Conservation (phyloP, 2,797 vertebrate species). For the Miichthys miiuy region DNA sequence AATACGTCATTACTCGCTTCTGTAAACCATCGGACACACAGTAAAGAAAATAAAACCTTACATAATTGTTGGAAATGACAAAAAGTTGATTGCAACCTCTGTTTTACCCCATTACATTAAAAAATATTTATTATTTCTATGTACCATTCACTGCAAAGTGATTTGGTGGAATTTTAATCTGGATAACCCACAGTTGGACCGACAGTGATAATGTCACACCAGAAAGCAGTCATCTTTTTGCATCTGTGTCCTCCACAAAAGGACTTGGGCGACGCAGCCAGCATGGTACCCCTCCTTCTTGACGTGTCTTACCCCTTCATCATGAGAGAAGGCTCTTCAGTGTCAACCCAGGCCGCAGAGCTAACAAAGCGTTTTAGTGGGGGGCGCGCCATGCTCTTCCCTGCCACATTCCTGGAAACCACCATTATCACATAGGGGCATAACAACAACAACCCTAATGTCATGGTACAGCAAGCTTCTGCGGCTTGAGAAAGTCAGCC, state of each 20-base stretch:
- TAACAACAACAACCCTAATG: constrained; percentile 58
- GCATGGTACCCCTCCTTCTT: constrained; percentile 28
- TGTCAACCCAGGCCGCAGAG: constrained; percentile 91
- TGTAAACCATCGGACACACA: too few relatives aligned
- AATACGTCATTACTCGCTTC: too few relatives aligned
- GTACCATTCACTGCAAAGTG: neutral
- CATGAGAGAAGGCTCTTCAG: constrained; percentile 84
- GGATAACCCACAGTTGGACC: neutral
- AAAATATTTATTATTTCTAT: neutral
- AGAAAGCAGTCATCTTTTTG: constrained; percentile 58
- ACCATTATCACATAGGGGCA: constrained; percentile 64
- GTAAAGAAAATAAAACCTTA: too few relatives aligned
- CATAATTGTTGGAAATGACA: neutral
- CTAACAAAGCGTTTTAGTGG: constrained; percentile 93
- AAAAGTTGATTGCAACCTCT: neutral
- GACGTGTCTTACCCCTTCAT: constrained; percentile 89
- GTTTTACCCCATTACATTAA: neutral
- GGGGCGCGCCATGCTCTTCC: constrained; percentile 88
- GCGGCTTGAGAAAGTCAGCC: constrained; percentile 3
- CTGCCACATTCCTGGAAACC: constrained; percentile 87
- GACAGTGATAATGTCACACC: constrained; percentile 4
- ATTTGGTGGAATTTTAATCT: neutral
- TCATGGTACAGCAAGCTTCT: constrained; percentile 5
- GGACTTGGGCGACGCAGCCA: constrained; percentile 16
- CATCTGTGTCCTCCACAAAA: constrained; percentile 32